A percentile compares a stretch with the other conserved stretches of the same genome.
Evolutionary conservation across 2,888 invertebrate genomes (phyloP).

Genomic region (Drosophila limbata): DNA sequence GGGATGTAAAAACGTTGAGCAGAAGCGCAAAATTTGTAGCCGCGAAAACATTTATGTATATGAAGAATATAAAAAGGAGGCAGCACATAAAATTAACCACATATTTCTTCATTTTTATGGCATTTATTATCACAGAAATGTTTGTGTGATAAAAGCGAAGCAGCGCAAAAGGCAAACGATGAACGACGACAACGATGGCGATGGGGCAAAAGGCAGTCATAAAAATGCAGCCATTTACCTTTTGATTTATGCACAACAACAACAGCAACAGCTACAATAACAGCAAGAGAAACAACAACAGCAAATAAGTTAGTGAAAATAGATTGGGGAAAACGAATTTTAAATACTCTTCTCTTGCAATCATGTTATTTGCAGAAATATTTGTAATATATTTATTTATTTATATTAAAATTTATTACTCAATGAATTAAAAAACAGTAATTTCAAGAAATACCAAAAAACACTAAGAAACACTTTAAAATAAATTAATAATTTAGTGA

Average conservation of each 20-base stretch:
- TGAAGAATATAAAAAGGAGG: slow-evolving; percentile 73
- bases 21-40: slow-evolving; percentile 73
- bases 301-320: background rate
- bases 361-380: background rate
- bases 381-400: background rate
- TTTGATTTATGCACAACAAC: slow-evolving; percentile 81
- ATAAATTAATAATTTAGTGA: background rate
- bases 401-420: background rate
- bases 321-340: background rate
- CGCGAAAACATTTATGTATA: slow-evolving; percentile 76
- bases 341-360: slow-evolving; percentile 1
- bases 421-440: too few species aligned
- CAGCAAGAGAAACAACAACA: slow-evolving; percentile 13
- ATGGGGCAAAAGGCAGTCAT: slow-evolving; percentile 76
- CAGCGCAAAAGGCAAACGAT: slow-evolving; percentile 56
- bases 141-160: slow-evolving; percentile 82
- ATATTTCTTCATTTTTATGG: slow-evolving; percentile 84
- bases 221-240: slow-evolving; percentile 83
- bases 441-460: background rate
- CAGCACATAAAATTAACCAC: slow-evolving; percentile 83
- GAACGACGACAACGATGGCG: slow-evolving; percentile 50
- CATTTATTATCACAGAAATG: slow-evolving; percentile 83
- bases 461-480: background rate
- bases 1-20: slow-evolving; percentile 65
- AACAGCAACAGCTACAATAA: slow-evolving; percentile 29